Percentiles rank a stretch among this genome's conserved stretches.
These are phyloP conservation scores for Artemisiospiza belli DNA, from an alignment of 2,113 vertebrate genomes.

Conservation along the genomic window DNA sequence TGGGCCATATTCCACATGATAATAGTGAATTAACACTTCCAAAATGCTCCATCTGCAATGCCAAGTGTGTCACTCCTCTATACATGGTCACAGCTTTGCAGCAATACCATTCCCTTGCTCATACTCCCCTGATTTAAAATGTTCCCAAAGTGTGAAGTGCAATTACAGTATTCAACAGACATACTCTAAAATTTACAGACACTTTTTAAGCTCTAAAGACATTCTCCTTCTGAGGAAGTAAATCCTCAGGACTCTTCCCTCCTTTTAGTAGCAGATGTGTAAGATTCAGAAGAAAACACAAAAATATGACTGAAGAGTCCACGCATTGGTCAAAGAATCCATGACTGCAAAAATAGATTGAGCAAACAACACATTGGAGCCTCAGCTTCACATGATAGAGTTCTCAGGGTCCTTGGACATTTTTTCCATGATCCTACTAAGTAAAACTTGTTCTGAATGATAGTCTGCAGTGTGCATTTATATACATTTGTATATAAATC, in stretches of 20 bases:
- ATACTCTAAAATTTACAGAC: not conserved
- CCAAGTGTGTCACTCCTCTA: not conserved
- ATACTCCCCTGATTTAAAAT: not conserved
- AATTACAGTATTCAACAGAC: not conserved
- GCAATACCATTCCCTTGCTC: not conserved
- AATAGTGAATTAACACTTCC: not conserved
- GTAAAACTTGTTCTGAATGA: not conserved
- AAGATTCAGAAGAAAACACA: not conserved
- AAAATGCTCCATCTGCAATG: not conserved
- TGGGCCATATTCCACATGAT: not conserved
- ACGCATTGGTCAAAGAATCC: not conserved
- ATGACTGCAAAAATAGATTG: not conserved
- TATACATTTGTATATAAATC: not conserved
- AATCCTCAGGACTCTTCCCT: not conserved
- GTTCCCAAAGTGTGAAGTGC: not conserved
- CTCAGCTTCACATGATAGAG: not conserved
- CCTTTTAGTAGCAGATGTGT: not conserved
- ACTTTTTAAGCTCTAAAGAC: not conserved
- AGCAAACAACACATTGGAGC: not conserved
- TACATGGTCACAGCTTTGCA: not conserved
- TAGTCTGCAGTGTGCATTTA: not conserved
- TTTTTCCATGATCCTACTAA: not conserved
- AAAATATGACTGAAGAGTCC: not conserved
- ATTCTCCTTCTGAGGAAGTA: not conserved
- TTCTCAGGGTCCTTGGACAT: not conserved